These are phyloP conservation scores for Ciconia nigra DNA, from an alignment of 2,797 vertebrate species.

Conservation along the genomic window DNA sequence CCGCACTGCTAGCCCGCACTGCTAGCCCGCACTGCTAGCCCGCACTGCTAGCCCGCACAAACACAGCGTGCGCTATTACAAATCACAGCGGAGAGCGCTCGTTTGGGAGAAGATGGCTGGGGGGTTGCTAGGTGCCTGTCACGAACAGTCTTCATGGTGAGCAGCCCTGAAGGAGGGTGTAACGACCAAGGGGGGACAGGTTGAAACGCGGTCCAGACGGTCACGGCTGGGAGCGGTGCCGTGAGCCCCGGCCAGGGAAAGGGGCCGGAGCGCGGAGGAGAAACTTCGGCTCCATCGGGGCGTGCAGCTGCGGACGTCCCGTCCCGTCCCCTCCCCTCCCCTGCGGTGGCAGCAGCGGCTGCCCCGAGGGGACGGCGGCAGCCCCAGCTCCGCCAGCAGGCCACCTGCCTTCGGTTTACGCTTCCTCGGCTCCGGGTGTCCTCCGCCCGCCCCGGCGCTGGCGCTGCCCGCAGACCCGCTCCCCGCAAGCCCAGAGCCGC, in stretches of 20 bases:
- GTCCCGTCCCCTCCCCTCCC: too few relatives aligned
- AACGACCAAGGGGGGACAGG: neutral
- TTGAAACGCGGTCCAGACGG: fast-evolving
- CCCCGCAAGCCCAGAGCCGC: neutral
- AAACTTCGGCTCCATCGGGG: too few relatives aligned
- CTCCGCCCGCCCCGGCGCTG: neutral
- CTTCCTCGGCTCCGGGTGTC: neutral
- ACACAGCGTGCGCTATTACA: neutral
- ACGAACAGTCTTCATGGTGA: fast-evolving
- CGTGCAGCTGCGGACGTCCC: neutral
- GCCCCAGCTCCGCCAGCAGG: neutral
- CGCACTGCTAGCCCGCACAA: neutral
- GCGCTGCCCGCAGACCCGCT: neutral
- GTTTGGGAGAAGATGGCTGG: neutral
- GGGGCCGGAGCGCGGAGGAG: neutral
- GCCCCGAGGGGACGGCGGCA: neutral
- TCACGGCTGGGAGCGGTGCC: neutral
- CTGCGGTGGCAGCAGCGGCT: neutral
- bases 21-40: too few relatives aligned
- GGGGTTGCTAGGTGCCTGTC: neutral
- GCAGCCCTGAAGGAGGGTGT: neutral
- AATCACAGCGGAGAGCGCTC: fast-evolving
- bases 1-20: too few relatives aligned
- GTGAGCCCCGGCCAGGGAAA: fast-evolving
- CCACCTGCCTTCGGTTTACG: neutral